Conservation (phyloP, 1,140 invertebrate species). For the Pseudachorutes palmiensis region DNA sequence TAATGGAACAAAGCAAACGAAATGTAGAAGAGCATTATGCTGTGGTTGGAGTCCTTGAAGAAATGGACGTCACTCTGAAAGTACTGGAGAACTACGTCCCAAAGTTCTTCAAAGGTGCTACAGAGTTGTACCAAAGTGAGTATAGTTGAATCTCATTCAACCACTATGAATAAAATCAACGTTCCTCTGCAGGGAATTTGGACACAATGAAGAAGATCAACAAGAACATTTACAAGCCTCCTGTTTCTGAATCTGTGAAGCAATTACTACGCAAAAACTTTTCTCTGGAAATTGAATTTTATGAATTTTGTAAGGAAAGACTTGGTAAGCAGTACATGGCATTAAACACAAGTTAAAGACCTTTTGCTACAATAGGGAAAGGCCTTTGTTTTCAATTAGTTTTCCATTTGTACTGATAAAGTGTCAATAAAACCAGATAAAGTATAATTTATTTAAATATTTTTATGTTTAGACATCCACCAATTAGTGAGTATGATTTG, state of each 20-base stretch:
- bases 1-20: slow-evolving; percentile 69
- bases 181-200: slow-evolving; percentile 23
- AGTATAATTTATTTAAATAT: too few relatives aligned
- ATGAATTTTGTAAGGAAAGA: slow-evolving; percentile 77
- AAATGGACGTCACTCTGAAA: slow-evolving; percentile 70
- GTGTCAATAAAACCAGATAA: too few relatives aligned
- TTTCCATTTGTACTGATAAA: too few relatives aligned
- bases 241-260: slow-evolving; percentile 73
- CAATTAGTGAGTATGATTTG: too few relatives aligned
- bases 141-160: slow-evolving; percentile 30
- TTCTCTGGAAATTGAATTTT: slow-evolving; percentile 82
- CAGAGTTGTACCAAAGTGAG: slow-evolving; percentile 68
- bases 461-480: too few relatives aligned
- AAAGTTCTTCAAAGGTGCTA: slow-evolving; percentile 68
- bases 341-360: slow-evolving; percentile 41
- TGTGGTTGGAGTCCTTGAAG: slow-evolving; percentile 77
- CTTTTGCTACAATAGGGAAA: too few relatives aligned
- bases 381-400: too few relatives aligned
- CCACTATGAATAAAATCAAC: slow-evolving; percentile 1
- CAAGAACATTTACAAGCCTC: slow-evolving; percentile 75
- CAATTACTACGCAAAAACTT: slow-evolving; percentile 77
- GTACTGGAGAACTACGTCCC: slow-evolving; percentile 78
- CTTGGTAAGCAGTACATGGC: slow-evolving; percentile 70
- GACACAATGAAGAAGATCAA: slow-evolving; percentile 56
- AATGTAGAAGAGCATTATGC: slow-evolving; percentile 77